Evolutionary conservation across 2,113 vertebrate genomes (phyloP).

Genomic region (Bambusicola thoracicus): DNA sequence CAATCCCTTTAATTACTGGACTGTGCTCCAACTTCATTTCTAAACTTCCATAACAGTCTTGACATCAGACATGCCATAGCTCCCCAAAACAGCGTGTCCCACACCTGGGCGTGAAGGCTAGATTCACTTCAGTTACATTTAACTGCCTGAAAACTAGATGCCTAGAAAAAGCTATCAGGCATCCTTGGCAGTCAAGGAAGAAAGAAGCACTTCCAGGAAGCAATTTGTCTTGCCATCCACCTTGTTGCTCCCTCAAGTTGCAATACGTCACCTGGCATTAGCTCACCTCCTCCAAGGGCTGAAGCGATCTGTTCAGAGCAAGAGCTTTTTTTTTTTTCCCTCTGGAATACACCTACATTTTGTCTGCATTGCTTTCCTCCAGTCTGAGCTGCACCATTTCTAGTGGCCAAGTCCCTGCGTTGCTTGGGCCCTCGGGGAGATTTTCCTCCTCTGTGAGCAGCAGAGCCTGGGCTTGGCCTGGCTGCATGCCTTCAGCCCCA

Average conservation of each 20-base stretch:
- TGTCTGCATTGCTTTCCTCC: neutral
- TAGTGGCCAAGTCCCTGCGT: neutral
- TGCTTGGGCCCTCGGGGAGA: neutral
- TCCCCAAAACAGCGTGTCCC: accelerated
- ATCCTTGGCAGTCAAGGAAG: neutral
- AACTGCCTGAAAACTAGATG: neutral
- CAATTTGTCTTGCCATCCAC: accelerated
- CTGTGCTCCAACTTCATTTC: neutral
- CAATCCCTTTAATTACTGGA: neutral
- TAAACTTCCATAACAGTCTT: neutral
- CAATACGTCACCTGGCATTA: neutral
- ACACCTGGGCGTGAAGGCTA: neutral
- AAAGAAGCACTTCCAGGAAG: neutral
- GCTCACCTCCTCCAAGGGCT: neutral
- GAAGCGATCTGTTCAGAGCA: neutral
- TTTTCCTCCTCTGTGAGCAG: neutral
- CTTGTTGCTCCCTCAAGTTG: neutral
- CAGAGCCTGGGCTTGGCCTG: neutral
- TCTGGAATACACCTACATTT: neutral
- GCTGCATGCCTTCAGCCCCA: neutral
- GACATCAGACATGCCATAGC: neutral
- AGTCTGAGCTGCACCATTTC: accelerated
- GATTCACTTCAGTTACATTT: neutral
- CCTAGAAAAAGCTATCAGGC: neutral
- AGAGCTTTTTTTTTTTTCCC: neutral